Conservation (phyloP, 2,888 invertebrate species). For the Cataglyphis altisquamis region DNA sequence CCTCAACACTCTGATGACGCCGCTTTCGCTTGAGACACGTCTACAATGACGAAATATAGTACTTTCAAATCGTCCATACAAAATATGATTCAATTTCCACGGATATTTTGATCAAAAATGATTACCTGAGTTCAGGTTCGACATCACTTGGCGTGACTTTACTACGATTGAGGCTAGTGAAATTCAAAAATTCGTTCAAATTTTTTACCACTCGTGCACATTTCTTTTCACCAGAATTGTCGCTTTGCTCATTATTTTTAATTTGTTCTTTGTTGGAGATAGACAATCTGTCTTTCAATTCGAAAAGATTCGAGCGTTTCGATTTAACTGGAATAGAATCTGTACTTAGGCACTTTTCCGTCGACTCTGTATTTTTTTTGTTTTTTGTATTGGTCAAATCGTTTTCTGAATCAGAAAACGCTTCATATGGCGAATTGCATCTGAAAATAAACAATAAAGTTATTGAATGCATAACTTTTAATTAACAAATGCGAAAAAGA, state of each 20-base stretch:
- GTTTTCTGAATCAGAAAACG: constrained; percentile 77
- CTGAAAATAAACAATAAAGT: constrained; percentile 66
- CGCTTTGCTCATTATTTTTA: constrained; percentile 74
- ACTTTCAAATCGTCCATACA: background rate
- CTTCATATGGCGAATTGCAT: constrained; percentile 76
- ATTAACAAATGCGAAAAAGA: background rate
- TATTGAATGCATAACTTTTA: background rate
- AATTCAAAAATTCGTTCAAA: constrained; percentile 94
- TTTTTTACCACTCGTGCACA: constrained; percentile 90
- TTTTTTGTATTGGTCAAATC: constrained; percentile 78
- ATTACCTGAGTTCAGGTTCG: constrained; percentile 78
- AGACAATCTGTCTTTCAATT: constrained; percentile 73
- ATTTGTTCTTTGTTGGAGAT: constrained; percentile 63
- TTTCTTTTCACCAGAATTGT: constrained; percentile 78
- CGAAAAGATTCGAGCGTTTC: constrained; percentile 75
- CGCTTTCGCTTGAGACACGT: constrained; percentile 81
- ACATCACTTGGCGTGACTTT: constrained; percentile 86
- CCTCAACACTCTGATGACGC: constrained; percentile 77
- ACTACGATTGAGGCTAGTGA: constrained; percentile 90
- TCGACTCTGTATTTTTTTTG: constrained; percentile 79
- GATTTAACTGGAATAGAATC: constrained; percentile 77
- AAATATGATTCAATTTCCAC: background rate
- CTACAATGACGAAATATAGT: constrained; percentile 54
- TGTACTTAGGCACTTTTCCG: constrained; percentile 82
- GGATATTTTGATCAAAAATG: background rate